phyloP scores from a whole-genome alignment of 2,113 vertebrate species.

The Arothron firmamentum region DNA sequence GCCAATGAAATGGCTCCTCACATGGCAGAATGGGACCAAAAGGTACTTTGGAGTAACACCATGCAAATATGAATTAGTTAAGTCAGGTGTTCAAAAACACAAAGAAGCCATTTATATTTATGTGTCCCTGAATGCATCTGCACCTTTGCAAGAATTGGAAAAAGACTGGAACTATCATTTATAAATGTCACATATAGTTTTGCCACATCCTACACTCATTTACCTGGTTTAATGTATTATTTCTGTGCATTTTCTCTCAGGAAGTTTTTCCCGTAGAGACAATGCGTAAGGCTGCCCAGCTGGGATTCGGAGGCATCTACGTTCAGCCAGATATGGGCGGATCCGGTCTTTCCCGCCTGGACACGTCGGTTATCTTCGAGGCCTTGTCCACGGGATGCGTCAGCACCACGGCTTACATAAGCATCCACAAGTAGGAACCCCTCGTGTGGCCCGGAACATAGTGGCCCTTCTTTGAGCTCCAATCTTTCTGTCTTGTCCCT shows the following conservation, averaged over 20 bases:
- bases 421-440: conserved; percentile 92
- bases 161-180: too few species aligned
- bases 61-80: not conserved
- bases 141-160: too few species aligned
- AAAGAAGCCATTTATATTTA: too few species aligned
- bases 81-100: too few species aligned
- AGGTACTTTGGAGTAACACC: conserved; percentile 68
- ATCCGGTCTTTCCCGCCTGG: conserved; percentile 90
- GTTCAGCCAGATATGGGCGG: conserved; percentile 87
- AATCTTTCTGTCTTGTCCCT: not conserved
- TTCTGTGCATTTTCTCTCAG: conserved; percentile 52
- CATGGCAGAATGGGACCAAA: conserved; percentile 95
- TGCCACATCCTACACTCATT: not conserved
- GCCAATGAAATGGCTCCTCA: conserved; percentile 91
- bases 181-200: too few species aligned
- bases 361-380: conserved; percentile 93
- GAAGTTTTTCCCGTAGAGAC: conserved; percentile 89
- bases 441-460: not conserved
- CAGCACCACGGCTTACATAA: conserved; percentile 96
- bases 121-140: too few species aligned
- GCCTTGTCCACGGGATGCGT: conserved; percentile 93
- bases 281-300: conserved; percentile 86
- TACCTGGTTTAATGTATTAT: not conserved
- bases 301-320: conserved; percentile 93
- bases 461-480: not conserved